Evolutionary conservation across 2,888 invertebrate species (phyloP), one percentile per base, ranked within the genome.

Genomic region (Xanthia togata): DNA sequence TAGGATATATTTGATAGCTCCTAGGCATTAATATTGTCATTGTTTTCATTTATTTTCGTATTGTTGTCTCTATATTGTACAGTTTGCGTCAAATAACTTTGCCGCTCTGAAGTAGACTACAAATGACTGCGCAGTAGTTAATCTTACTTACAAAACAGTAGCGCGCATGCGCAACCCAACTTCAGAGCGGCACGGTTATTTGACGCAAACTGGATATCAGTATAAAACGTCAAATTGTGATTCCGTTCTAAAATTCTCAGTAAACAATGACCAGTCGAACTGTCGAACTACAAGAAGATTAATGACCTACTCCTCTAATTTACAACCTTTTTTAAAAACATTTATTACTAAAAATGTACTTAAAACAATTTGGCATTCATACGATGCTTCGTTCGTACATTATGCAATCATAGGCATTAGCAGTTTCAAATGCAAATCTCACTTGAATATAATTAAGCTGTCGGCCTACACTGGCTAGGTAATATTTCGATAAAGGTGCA

Each of bases 331-430:
- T 81, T 78, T 50, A 73, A 11, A 83, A 85, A 81, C 75, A 80
- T 83, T 69, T 73, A 80, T 78, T 70, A 67, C 63, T 68, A 57
- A 75, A 64, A 76, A 65, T 59, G 38, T 50, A 57, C 60, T 73
- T 57, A 60, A 79, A 76, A 59, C 81, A 62, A 73, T 78, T 83
- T 83, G 23, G 75, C 70, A 84, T 86, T 82, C 78, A 78, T 41
- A 64, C 69, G 26, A 63, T 70, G 69, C 55, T 63, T n/a, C 63
- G 59, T 64, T 59, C 31, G 26, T 62, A 47, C 35, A 72, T 82
- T 80, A 86, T 57, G 82, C 68, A 87, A 82, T 74, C 69, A 74
- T 64, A 50, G 53, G 62, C 60, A 44, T 6, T 2, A 35, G 59
- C 23, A 59, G 64, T 79, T 81, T 72, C 9, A 69, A 82, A 88